Percentiles rank a stretch among this genome's conserved stretches.
Conservation (phyloP, 1,140 invertebrate genomes). For the Lordiphosa mommai region DNA sequence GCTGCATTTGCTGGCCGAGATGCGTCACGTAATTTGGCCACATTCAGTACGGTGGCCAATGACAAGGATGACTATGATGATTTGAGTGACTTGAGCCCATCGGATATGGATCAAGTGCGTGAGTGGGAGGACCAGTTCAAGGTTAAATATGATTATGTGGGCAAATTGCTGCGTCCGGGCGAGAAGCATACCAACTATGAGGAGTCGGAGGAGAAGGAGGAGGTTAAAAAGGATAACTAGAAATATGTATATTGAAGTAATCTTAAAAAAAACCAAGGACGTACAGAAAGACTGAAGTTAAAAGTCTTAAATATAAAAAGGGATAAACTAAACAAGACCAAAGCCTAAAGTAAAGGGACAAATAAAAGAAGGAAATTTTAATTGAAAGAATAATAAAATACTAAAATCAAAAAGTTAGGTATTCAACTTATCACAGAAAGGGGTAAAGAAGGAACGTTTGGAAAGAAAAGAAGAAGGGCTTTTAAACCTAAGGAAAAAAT, state of each 20-base stretch:
- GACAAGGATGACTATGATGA: conserved; percentile 95
- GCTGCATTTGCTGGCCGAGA: conserved; percentile 95
- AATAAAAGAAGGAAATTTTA: too few relatives aligned
- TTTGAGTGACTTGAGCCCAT: conserved; percentile 92
- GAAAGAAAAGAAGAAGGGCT: too few relatives aligned
- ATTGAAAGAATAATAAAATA: too few relatives aligned
- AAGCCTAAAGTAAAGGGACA: too few relatives aligned
- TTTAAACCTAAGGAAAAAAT: too few relatives aligned
- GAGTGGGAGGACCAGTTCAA: conserved; percentile 99
- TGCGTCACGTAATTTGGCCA: conserved; percentile 95
- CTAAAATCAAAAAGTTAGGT: too few relatives aligned
- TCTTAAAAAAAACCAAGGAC: too few relatives aligned
- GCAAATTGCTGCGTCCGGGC: conserved; percentile 93
- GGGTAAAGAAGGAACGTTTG: too few relatives aligned
- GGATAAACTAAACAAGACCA: too few relatives aligned
- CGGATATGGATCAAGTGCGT: conserved; percentile 91
- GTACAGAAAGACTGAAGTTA: too few relatives aligned
- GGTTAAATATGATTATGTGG: conserved; percentile 97
- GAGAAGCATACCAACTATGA: conserved; percentile 94
- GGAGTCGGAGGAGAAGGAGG: conserved; percentile 90
- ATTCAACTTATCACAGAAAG: too few relatives aligned
- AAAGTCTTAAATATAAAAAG: too few relatives aligned
- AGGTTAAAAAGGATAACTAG: conserved; percentile 70
- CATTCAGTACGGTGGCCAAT: conserved; percentile 90
- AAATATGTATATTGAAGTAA: background rate